Conservation (phyloP, 2,888 invertebrate species). For the Polylopha cassiicola region DNA sequence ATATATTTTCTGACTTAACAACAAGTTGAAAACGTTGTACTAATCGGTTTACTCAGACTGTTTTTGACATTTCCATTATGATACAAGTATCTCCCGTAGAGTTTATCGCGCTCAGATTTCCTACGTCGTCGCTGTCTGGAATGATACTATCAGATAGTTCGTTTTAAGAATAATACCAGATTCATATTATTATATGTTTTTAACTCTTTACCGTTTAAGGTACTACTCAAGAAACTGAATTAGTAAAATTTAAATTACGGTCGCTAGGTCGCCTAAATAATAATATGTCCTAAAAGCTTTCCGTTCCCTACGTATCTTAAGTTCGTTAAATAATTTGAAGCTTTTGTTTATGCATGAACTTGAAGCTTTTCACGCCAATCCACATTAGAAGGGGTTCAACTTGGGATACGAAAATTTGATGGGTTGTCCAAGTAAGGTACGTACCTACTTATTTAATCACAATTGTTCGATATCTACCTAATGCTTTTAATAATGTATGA, state of each 20-base stretch:
- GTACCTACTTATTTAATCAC: constrained; percentile 4
- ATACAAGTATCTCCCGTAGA: constrained; percentile 55
- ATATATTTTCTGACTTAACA: constrained; percentile 3
- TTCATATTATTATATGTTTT: no score
- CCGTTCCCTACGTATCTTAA: constrained; percentile 33
- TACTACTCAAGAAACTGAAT: constrained; percentile 12
- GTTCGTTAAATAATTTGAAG: constrained; percentile 40
- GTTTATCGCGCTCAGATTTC: constrained; percentile 34
- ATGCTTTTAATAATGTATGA: no score
- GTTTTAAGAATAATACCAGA: background rate
- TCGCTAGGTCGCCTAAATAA: constrained; percentile 3
- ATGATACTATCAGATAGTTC: background rate
- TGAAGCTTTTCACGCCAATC: constrained; percentile 47
- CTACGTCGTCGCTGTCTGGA: constrained; percentile 16
- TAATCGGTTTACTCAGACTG: constrained; percentile 42
- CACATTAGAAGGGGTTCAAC: constrained; percentile 32
- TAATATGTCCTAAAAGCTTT: constrained; percentile 17
- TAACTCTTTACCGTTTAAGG: no score
- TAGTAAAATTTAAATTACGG: constrained; percentile 12
- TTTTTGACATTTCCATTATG: constrained; percentile 61
- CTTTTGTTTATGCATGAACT: constrained; percentile 51
- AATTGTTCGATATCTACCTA: no score
- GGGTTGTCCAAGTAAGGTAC: background rate
- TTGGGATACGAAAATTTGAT: constrained; percentile 4
- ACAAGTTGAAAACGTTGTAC: constrained; percentile 7